phyloP scores from a whole-genome alignment of 2,888 invertebrate species.

The Ophion ellenae region DNA sequence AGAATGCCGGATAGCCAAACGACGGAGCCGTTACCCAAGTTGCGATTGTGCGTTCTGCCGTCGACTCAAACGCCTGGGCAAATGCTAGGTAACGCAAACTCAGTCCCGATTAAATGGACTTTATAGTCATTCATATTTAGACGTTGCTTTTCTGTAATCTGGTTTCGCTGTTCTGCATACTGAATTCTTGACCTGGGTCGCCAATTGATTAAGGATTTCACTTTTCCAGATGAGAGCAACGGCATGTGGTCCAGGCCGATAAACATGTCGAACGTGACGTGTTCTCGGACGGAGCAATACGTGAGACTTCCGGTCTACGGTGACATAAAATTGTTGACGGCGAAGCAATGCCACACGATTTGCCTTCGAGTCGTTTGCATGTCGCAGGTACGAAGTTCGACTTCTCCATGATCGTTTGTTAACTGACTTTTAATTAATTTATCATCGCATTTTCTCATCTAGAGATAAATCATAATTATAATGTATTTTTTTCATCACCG shows the following conservation, averaged over 20 bases:
- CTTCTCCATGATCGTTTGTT: background rate
- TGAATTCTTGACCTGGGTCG: background rate
- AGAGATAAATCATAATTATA: background rate
- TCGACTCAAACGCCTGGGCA: conserved; percentile 52
- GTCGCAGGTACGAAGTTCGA: conserved; percentile 84
- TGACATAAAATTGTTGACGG: conserved; percentile 86
- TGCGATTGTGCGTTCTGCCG: conserved; percentile 73
- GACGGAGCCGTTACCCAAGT: conserved; percentile 49
- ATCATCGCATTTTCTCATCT: too few relatives aligned
- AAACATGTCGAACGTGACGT: conserved; percentile 72
- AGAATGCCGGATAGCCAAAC: conserved; percentile 77
- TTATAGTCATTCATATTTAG: background rate
- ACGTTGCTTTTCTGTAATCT: background rate
- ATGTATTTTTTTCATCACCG: background rate
- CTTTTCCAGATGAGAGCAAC: conserved; percentile 63
- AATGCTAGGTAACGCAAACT: background rate
- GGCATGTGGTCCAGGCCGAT: conserved; percentile 78
- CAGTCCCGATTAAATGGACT: background rate
- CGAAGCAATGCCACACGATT: conserved; percentile 85
- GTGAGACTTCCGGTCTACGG: conserved; percentile 86
- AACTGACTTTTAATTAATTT: background rate
- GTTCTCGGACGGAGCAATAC: conserved; percentile 84
- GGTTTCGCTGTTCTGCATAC: background rate
- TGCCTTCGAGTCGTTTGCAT: conserved; percentile 85
- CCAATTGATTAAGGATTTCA: background rate